Evolutionary conservation across 2,113 vertebrate genomes (phyloP).

Genomic region (Oxyruncus cristatus): DNA sequence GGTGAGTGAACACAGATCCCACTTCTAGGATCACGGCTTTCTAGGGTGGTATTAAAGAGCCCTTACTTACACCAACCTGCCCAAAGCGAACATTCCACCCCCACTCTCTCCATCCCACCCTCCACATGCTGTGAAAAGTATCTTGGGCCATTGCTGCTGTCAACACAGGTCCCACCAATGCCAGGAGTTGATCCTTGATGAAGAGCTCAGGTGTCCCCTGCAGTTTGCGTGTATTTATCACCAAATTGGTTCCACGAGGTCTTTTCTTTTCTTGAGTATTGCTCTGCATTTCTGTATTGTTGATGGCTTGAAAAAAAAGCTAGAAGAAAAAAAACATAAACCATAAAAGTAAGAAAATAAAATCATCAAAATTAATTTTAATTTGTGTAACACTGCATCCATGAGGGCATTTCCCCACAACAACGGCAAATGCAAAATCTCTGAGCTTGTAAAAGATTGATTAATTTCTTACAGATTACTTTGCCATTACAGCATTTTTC

Average conservation of each 20-base stretch:
- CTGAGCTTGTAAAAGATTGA: neutral
- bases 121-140: rapidly evolving
- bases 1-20: neutral
- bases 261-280: neutral
- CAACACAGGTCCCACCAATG: neutral
- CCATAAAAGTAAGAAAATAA: neutral
- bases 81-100: rapidly evolving
- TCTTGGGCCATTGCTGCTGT: rapidly evolving
- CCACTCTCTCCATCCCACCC: neutral
- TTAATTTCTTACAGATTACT: neutral
- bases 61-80: neutral
- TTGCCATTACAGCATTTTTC: neutral
- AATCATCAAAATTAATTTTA: neutral
- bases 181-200: rapidly evolving
- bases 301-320: neutral
- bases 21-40: neutral
- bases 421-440: neutral
- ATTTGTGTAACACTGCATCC: neutral
- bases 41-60: neutral
- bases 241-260: neutral
- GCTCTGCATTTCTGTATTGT: neutral
- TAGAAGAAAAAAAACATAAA: neutral
- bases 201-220: neutral
- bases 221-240: neutral
- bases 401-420: neutral